Percentiles rank a stretch among this genome's conserved stretches.
Evolutionary conservation across 2,888 invertebrate genomes (phyloP).

Genomic region (Mimumesa dahlbomi): DNA sequence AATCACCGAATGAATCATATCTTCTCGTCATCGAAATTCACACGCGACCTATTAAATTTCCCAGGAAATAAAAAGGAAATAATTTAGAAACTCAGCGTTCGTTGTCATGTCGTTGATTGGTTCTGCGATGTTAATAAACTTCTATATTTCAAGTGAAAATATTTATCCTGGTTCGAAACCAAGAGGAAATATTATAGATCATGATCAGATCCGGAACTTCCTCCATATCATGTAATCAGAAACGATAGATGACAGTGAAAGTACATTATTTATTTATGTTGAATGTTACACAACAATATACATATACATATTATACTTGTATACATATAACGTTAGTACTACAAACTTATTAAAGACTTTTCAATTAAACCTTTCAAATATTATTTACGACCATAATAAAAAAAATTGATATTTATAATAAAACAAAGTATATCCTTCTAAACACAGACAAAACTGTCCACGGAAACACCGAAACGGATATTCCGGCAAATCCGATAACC

Average conservation of each 20-base stretch:
- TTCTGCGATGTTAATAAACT: slow-evolving; percentile 5
- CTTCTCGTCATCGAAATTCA: slow-evolving; percentile 9
- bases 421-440: too few relatives aligned
- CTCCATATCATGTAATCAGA: slow-evolving; percentile 44
- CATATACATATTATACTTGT: neutral
- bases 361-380: too few relatives aligned
- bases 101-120: slow-evolving; percentile 14
- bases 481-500: too few relatives aligned
- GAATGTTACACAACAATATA: slow-evolving; percentile 27
- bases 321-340: too few relatives aligned
- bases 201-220: slow-evolving; percentile 49
- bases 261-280: slow-evolving; percentile 42
- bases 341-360: too few relatives aligned
- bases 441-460: too few relatives aligned
- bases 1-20: slow-evolving; percentile 38
- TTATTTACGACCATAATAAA: too few relatives aligned
- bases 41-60: neutral
- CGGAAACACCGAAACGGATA: too few relatives aligned
- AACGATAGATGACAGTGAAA: slow-evolving; percentile 61
- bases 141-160: neutral
- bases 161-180: neutral
- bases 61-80: slow-evolving; percentile 14
- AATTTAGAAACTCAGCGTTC: too few relatives aligned
- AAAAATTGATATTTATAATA: too few relatives aligned
- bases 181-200: slow-evolving; percentile 28